phyloP scores from a whole-genome alignment of 2,113 vertebrate genomes.

The Desmodus rotundus region DNA sequence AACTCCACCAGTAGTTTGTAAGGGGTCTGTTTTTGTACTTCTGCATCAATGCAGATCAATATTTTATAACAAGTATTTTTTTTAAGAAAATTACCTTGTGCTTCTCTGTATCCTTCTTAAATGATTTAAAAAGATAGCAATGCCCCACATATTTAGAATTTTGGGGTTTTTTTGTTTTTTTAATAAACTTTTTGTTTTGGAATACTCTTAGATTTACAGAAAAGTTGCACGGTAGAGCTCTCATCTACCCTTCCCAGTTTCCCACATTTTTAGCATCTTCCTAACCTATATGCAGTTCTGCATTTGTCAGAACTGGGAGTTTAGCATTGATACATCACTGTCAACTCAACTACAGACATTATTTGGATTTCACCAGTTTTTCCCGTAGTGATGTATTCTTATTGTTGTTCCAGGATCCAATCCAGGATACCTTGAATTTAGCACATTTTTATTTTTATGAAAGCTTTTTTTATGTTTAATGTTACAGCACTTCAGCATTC shows the following conservation, averaged over 20 bases:
- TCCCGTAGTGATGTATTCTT: neutral
- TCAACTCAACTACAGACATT: neutral
- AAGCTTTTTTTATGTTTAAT: neutral
- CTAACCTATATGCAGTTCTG: no score
- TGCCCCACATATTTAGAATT: neutral
- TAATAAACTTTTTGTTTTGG: neutral
- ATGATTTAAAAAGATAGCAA: neutral
- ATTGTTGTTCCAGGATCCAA: neutral
- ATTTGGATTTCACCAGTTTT: neutral
- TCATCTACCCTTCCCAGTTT: neutral
- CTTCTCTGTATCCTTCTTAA: neutral
- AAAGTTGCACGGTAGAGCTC: neutral
- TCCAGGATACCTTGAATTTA: neutral
- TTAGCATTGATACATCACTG: neutral
- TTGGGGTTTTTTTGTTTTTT: neutral
- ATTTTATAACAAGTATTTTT: neutral
- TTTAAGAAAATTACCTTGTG: neutral
- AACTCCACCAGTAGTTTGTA: neutral
- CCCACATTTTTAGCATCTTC: neutral
- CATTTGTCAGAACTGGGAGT: neutral
- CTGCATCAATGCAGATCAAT: neutral
- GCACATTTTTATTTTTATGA: neutral
- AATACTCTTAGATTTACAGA: neutral
- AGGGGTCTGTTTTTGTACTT: neutral
- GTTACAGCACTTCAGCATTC: neutral